Conservation (phyloP, 2,888 invertebrate species). For the Idaea straminata region DNA sequence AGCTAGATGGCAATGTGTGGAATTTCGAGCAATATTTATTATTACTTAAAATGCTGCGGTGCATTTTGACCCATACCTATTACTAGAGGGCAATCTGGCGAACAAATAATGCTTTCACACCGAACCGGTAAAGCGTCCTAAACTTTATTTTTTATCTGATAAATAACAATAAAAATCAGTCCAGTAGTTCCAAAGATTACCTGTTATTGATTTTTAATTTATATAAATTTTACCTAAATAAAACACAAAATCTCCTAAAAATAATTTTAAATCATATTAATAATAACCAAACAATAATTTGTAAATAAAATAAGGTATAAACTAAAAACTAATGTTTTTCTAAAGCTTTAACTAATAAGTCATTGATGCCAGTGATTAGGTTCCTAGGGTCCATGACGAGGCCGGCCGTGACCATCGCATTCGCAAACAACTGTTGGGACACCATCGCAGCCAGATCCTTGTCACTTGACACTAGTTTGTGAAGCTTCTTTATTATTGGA, state of each 20-base stretch:
- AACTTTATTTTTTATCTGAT: no score
- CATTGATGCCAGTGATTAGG: slow-evolving; percentile 92
- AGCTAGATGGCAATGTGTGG: no score
- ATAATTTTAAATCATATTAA: not conserved
- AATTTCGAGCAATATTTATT: no score
- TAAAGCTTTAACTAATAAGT: slow-evolving; percentile 88
- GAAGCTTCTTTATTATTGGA: slow-evolving; percentile 93
- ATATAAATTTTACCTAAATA: not conserved
- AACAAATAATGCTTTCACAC: no score
- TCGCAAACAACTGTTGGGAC: slow-evolving; percentile 93
- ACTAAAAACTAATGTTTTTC: slow-evolving; percentile 82
- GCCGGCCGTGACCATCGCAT: slow-evolving; percentile 97
- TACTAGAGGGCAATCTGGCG: no score
- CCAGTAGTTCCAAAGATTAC: no score
- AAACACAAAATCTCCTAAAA: not conserved
- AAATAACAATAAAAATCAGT: no score
- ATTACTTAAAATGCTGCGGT: no score
- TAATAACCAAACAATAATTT: slow-evolving; percentile 12
- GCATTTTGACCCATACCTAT: no score
- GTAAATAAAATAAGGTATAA: slow-evolving; percentile 11
- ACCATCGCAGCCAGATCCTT: slow-evolving; percentile 90
- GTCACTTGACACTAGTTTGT: slow-evolving; percentile 86
- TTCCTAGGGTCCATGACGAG: slow-evolving; percentile 94
- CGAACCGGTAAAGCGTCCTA: no score
- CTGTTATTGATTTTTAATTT: no score